Percentiles rank a stretch among this genome's conserved stretches.
Evolutionary conservation across 1,140 invertebrate species (phyloP).

Genomic region (Potamilus streckersoni): DNA sequence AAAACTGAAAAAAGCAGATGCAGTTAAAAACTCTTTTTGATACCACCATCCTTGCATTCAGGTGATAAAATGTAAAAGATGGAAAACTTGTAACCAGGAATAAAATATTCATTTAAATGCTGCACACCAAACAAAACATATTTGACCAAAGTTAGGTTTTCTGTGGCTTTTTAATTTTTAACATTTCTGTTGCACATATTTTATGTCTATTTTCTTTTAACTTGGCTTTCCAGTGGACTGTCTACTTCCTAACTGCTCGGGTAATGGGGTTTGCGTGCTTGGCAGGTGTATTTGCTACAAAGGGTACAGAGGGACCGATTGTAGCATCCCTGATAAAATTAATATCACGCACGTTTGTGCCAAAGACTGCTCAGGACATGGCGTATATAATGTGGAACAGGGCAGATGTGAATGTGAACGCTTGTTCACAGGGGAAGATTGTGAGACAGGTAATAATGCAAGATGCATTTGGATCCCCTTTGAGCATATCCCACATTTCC

Average conservation of each 20-base stretch:
- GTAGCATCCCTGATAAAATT: slow-evolving; percentile 90
- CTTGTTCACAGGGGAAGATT: slow-evolving; percentile 94
- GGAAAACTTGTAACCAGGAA: too few species aligned
- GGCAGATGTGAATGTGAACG: slow-evolving; percentile 91
- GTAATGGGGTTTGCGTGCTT: slow-evolving; percentile 94
- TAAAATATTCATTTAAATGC: too few species aligned
- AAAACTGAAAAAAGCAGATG: too few species aligned
- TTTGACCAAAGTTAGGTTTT: too few species aligned
- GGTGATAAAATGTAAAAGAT: too few species aligned
- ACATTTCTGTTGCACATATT: slow-evolving; percentile 1
- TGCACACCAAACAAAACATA: too few species aligned
- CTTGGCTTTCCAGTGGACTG: slow-evolving; percentile 61
- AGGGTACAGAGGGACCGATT: slow-evolving; percentile 94
- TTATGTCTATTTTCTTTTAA: slow-evolving; percentile 26
- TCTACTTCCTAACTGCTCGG: slow-evolving; percentile 85
- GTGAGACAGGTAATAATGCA: slow-evolving; percentile 79
- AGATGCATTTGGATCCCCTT: slow-evolving; percentile 13
- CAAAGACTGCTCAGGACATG: slow-evolving; percentile 93
- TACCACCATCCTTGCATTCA: too few species aligned
- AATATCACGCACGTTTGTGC: slow-evolving; percentile 93
- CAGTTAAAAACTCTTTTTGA: too few species aligned
- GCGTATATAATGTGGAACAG: slow-evolving; percentile 92
- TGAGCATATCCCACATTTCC: too few species aligned
- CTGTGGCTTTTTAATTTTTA: too few species aligned
- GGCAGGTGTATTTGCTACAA: slow-evolving; percentile 98